Base-by-base conservation (phyloP, 2,797 vertebrate genomes). In the Pseudochromis fuscus region DNA sequence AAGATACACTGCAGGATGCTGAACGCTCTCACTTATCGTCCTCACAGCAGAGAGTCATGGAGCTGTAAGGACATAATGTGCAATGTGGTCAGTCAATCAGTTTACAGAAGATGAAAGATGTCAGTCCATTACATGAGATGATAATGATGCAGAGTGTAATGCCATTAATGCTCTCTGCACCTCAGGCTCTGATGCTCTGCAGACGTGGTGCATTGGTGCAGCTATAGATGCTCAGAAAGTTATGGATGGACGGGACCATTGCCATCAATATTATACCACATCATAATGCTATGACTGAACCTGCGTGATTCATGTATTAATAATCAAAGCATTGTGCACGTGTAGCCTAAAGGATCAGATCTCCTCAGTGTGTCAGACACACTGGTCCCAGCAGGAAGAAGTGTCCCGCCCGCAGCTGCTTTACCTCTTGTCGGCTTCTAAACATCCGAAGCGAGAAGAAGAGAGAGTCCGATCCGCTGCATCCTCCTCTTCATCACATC, bases 41-140 rank as follows among this genome's bases (percentile, higher is more conserved):
- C 51, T 78, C 79, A 80, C 46, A 42, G 53, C n/a, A 27, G 48
- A 66, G 42, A 44, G 21, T 67, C 81, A 77, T 62, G 31, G 35
- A 72, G 51, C 87, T 91, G 84, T 30, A 65, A 80, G 33, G 51
- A 87, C 53, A 86, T 12, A n/a, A 52, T 18, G 28, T 23, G 16
- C 13, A 46, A 56, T 6, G 42, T 70, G 21, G 72, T 74, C 16
- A 75, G 45, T 31, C 53, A 69, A 68, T 67, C 9, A 67, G 12
- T 45, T 66, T 1, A 52, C 8, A 21, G 16, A 49, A 24, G 11
- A 19, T 18, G 48, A 27, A 50, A 18, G 24, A 4, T 28, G 53
- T 37, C 13, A 21, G 30, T 38, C 18, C 57, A 46, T 58, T 10
- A 65, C 6, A 30, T 42, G 28, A 51, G 5, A 35, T 21, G 16